Conservation (phyloP, 2,113 vertebrate species). For the Muntiacus muntjak region DNA sequence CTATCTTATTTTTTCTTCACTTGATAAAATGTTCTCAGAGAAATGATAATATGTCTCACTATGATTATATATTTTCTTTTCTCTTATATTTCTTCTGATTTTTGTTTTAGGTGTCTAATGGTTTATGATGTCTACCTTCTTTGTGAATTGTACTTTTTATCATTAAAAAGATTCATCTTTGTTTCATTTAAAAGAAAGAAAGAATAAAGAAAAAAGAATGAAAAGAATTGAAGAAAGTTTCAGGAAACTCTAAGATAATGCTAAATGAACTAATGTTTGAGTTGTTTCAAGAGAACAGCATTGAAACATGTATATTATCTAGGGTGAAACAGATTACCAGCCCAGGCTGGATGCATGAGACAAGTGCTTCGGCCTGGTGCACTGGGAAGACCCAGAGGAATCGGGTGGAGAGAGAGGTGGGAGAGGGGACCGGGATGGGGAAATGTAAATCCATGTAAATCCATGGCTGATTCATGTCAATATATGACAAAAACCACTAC, state of each 20-base stretch:
- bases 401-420: too few species aligned
- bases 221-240: neutral
- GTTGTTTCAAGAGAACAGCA: neutral
- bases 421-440: too few species aligned
- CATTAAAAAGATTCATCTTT: neutral
- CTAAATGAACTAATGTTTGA: neutral
- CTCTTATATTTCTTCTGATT: neutral
- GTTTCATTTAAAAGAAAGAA: neutral
- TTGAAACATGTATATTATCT: too few species aligned
- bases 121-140: neutral
- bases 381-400: too few species aligned
- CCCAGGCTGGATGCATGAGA: too few species aligned
- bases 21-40: neutral
- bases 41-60: neutral
- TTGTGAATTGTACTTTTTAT: neutral
- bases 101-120: neutral
- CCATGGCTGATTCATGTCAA: too few species aligned
- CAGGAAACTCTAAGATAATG: neutral
- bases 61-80: neutral
- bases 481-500: too few species aligned
- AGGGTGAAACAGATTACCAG: too few species aligned
- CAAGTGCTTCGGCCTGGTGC: too few species aligned
- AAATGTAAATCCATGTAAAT: too few species aligned
- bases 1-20: neutral
- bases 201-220: neutral